Evolutionary conservation across 92 coral and sea anemone species (phyloP), one percentile per base, ranked within the genome.

Genomic region (Siderastrea siderea): DNA sequence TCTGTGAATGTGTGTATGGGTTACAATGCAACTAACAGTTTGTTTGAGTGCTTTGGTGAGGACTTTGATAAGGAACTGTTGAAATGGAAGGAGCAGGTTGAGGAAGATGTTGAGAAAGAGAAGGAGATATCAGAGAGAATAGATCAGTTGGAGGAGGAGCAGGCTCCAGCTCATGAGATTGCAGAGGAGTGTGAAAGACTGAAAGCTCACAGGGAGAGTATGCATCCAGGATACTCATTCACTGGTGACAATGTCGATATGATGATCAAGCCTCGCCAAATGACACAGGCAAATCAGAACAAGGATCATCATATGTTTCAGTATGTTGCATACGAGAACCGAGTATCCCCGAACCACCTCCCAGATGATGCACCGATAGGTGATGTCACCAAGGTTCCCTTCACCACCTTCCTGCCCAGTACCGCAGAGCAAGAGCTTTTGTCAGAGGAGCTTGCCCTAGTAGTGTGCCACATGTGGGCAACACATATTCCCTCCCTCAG

Each of bases 321-420:
- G n/a, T n/a, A n/a, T n/a, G n/a, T n/a, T n/a, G n/a, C n/a, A n/a
- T n/a, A n/a, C n/a, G n/a, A n/a, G n/a, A n/a, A n/a, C n/a, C n/a
- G n/a, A n/a, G n/a, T n/a, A n/a, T n/a, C n/a, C n/a, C n/a, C n/a
- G n/a, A n/a, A n/a, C n/a, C n/a, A n/a, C n/a, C n/a, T n/a, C n/a
- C n/a, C n/a, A n/a, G n/a, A n/a, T n/a, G 90, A 85, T 43, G 19
- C 38, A 16, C 90, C 76, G 9, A 66, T 47, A 17, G 62, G 88
- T 19, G 45, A 85, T 17, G 76, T 90, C 65, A 74, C 13, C 49
- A 48, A 71, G 0, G 82, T 77, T 5, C 90, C 85, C 52, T 86
- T 90, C 55, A 90, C 93, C 10, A 79, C 90, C 50, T 85, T 90
- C 83, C 69, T 84, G 43, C 93, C 93, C 6, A 90, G 17, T 85